These are phyloP conservation scores for Ictidomys tridecemlineatus DNA, from an alignment of 2,113 vertebrate species.

Conservation along the genomic window DNA sequence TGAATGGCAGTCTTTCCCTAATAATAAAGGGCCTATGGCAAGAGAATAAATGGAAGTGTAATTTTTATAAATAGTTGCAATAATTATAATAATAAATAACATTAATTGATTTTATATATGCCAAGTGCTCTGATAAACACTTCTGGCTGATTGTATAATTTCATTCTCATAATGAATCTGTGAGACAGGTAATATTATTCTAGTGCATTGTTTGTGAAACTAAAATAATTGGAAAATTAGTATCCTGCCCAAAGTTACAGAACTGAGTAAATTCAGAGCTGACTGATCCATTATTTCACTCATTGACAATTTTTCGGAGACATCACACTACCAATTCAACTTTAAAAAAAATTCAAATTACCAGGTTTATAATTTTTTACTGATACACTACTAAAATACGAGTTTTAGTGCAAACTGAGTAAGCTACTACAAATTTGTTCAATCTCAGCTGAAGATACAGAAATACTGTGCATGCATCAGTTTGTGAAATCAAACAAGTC, in stretches of 20 bases:
- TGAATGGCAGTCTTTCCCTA: not conserved
- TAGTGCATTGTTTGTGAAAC: not conserved
- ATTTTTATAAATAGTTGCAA: not conserved
- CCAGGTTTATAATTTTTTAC: not conserved
- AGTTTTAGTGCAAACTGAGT: not conserved
- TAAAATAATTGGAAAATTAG: not conserved
- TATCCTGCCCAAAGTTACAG: not conserved
- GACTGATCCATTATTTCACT: not conserved
- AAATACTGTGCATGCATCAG: not conserved
- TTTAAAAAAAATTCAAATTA: not conserved
- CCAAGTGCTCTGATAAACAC: not conserved
- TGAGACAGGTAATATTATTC: not conserved
- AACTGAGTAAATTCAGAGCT: not conserved
- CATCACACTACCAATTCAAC: not conserved
- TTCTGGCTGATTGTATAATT: not conserved
- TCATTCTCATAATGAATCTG: not conserved
- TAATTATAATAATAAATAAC: not conserved
- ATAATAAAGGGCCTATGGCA: not conserved
- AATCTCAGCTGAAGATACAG: not conserved
- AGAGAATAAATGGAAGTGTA: not conserved
- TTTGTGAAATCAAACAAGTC: not conserved
- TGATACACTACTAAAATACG: not conserved
- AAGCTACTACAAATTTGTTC: not conserved
- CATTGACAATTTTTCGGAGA: not conserved
- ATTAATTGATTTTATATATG: constrained; percentile 11